Evolutionary conservation across 2,888 invertebrate genomes (phyloP), one percentile per base, ranked within the genome.

Genomic region (Drosophila picticornis): DNA sequence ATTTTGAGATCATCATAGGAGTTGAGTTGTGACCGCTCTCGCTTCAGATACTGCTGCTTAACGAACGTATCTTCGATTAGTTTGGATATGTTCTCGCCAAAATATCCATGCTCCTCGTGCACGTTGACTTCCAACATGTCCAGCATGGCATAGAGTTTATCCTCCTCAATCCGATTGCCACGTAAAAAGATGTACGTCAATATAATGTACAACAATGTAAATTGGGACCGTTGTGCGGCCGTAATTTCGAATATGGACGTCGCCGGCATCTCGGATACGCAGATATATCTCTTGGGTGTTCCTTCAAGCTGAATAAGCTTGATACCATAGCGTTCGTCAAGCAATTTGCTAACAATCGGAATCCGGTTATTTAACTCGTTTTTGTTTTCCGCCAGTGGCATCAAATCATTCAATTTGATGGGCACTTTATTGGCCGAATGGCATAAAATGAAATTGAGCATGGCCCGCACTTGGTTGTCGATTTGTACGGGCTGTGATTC

Each of bases 131-230:
- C 56, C 27, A 90, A 10, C 22, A 31, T 11, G 0, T 62, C 67
- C 7, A 87, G 61, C 72, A 82, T 63, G 0, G 16, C 38, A 13
- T 71, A 73, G 0, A 87, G 74, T 22, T 88, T 88, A 0, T 55
- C 50, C 34, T 90, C 87, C 38, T 88, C 82, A 13, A 84, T 43
- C 7, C 73, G 71, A 53, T 73, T 78, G 16, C 72, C 66, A 1
- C 89, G 84, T 59, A 87, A 31, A 10, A 90, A 90, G 25, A 90
- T 80, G 34, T 88, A 87, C 10, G 66, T 69, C 3, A 87, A 73
- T n/a, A 83, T 48, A 10, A 90, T 80, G 56, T 43, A 73, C 9
- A 87, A 66, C 34, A 87, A 6, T 11, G 82, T 75, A 5, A 71
- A 62, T n/a, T 75, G 76, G 0, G 78, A 72, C 19, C 82, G 74